A percentile compares a stretch with the other conserved stretches of the same genome.
Conservation (phyloP, 2,888 invertebrate species). For the Melipona beecheii region DNA sequence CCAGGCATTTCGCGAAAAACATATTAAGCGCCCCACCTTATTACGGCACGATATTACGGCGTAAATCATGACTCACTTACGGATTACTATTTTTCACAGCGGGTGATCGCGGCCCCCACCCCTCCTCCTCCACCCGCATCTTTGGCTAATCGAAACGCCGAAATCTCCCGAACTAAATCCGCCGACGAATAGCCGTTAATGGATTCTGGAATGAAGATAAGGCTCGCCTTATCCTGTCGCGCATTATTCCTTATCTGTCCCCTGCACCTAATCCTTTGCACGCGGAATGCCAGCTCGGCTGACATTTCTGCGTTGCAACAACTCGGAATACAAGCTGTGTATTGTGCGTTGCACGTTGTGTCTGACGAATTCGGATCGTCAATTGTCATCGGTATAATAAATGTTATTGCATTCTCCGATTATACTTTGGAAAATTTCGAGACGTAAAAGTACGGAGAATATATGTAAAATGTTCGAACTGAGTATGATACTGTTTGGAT, state of each 20-base stretch:
- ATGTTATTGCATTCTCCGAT: too few relatives aligned
- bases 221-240: not conserved
- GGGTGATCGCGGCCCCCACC: not conserved
- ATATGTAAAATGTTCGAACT: too few relatives aligned
- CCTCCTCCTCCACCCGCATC: too few relatives aligned
- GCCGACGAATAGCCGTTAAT: conserved; percentile 33
- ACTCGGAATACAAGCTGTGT: too few relatives aligned
- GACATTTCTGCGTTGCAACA: too few relatives aligned
- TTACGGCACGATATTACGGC: conserved; percentile 81
- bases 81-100: conserved; percentile 70
- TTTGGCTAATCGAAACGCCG: conserved; percentile 50
- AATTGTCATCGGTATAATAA: too few relatives aligned
- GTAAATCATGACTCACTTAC: conserved; percentile 82
- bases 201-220: conserved; percentile 15
- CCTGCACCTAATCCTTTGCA: not conserved
- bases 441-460: too few relatives aligned
- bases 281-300: too few relatives aligned
- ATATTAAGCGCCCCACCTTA: conserved; percentile 80
- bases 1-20: conserved; percentile 78
- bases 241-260: not conserved
- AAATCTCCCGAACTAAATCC: conserved; percentile 31
- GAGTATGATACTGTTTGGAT: too few relatives aligned
- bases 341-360: too few relatives aligned
- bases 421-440: too few relatives aligned
- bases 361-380: too few relatives aligned